Conservation (phyloP, 2,797 vertebrate species). For the Geotria australis region DNA sequence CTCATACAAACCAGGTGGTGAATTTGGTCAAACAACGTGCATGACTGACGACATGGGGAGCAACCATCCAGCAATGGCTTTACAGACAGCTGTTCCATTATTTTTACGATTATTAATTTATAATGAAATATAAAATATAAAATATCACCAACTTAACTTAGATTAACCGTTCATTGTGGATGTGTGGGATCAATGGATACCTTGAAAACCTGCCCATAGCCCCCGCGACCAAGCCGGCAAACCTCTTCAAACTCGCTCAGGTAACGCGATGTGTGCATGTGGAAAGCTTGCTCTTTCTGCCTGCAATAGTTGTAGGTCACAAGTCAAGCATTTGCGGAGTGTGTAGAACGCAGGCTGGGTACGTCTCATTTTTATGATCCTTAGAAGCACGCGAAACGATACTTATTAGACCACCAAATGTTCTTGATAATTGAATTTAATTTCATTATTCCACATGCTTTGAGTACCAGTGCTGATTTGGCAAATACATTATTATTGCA, state of each 20-base stretch:
- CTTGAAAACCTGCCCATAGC: slow-evolving; percentile 79
- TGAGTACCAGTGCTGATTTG: no score
- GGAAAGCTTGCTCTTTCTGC: slow-evolving; percentile 24
- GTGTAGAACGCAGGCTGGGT: no score
- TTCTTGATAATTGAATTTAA: no score
- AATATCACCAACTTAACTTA: no score
- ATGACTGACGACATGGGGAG: not conserved
- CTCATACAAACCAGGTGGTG: not conserved
- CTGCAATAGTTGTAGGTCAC: slow-evolving; percentile 5
- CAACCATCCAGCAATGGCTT: not conserved
- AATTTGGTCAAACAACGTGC: not conserved
- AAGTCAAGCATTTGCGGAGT: no score
- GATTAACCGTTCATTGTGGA: not conserved
- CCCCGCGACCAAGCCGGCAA: slow-evolving; percentile 46
- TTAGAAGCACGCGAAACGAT: no score
- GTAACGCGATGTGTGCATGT: slow-evolving; percentile 68
- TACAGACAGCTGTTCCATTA: not conserved
- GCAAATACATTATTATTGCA: no score
- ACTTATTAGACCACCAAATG: no score
- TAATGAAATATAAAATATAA: no score
- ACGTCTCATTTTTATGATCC: no score
- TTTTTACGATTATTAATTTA: no score
- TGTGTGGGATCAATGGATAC: slow-evolving; percentile 10
- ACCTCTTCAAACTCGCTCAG: slow-evolving; percentile 80
- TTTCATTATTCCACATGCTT: no score